phyloP scores from a whole-genome alignment of 2,113 vertebrate species.

The Syrrhaptes paradoxus region DNA sequence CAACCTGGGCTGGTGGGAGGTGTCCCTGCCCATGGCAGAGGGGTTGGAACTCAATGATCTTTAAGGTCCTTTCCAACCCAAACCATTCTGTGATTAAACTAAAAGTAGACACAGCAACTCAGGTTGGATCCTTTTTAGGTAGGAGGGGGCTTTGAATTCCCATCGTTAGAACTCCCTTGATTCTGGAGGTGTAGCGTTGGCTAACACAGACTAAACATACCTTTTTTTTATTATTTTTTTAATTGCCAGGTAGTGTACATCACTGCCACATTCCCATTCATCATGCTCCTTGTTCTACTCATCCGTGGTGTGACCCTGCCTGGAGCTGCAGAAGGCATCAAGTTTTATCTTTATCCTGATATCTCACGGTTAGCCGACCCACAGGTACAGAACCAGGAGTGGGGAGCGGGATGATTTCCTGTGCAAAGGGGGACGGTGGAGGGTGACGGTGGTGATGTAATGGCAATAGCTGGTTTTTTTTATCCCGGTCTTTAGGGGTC shows the following conservation, averaged over 20 bases:
- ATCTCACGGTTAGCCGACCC: slow-evolving; percentile 90
- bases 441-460: neutral
- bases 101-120: neutral
- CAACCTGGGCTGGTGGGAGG: no score
- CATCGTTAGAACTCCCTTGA: neutral
- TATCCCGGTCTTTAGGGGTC: neutral
- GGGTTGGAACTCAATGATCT: no score
- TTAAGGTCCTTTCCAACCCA: no score
- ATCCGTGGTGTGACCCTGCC: slow-evolving; percentile 95
- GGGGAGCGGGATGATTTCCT: neutral
- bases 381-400: slow-evolving; percentile 79
- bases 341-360: slow-evolving; percentile 97
- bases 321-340: slow-evolving; percentile 94
- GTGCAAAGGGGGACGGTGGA: neutral
- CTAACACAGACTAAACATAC: neutral
- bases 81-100: neutral
- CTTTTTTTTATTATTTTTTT: neutral
- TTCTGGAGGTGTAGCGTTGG: neutral
- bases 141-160: neutral
- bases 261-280: slow-evolving; percentile 95
- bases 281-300: slow-evolving; percentile 95
- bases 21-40: no score
- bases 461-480: neutral
- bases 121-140: neutral
- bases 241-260: slow-evolving; percentile 87